Evolutionary conservation across 2,113 vertebrate species (phyloP), one percentile per base, ranked within the genome.

Genomic region (Tragelaphus strepsiceros): DNA sequence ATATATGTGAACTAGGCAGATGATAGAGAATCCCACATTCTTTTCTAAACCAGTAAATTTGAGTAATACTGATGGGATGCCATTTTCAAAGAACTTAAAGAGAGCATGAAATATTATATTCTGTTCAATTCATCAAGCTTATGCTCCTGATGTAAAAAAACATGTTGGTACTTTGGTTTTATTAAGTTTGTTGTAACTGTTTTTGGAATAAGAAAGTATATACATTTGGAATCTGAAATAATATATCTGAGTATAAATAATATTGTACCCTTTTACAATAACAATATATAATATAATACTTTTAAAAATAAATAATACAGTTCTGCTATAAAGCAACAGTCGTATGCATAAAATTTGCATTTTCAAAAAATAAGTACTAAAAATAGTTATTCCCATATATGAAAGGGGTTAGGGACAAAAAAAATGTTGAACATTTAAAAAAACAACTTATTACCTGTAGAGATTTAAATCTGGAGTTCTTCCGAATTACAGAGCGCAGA

Each of bases 221-320:
- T 86, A n/a, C 78, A 28, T 58, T 97, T 94, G 88, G 15, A 28
- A 84, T 97, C 87, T 95, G 46, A 96, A 94, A 84, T 53, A 83
- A 21, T 90, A 16, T 53, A 49, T 92, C 82, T 84, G 74, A 96
- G 51, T 56, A 78, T 91, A 96, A 97, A 88, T 90, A 89, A 95
- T 85, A 96, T 49, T 91, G 21, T 93, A 54, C 51, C 9, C 30
- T 54, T 93, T 88, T 90, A 87, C 5, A 92, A 7, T 90, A 77
- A 58, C 49, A 78, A 35, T 94, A 82, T 82, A 19, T 86, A 35
- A 58, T 91, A 51, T 90, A 71, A 64, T 88, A 51, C n/a, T 89
- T 67, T 62, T 32, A 32, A 56, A 30, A 21, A 81, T 54, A 71
- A 74, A 84, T 80, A 46, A 84, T 86, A 82, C 17, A 54, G 28